Evolutionary conservation across 1,140 invertebrate species (phyloP).

Genomic region (Zeugodacus cucurbitae): DNA sequence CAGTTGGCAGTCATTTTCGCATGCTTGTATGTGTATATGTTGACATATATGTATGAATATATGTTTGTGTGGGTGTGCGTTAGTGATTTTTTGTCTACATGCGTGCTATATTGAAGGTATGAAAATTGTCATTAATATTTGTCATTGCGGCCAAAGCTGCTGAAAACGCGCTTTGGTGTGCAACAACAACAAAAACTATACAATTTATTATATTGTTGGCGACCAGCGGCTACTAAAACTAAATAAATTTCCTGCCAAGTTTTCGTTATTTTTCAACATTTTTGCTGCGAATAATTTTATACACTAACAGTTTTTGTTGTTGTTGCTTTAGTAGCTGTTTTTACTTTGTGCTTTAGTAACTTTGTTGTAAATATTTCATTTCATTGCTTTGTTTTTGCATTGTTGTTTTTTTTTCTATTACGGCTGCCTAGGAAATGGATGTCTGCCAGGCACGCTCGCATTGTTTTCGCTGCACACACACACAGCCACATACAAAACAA

Average conservation of each 20-base stretch:
- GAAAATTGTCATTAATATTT: slow-evolving; percentile 48
- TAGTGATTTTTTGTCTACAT: background rate
- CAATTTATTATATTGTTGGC: background rate
- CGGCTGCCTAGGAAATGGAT: slow-evolving; percentile 23
- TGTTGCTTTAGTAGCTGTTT: background rate
- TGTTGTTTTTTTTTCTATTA: background rate
- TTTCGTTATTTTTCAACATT: background rate
- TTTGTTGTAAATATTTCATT: background rate
- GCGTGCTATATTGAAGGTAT: slow-evolving; percentile 20
- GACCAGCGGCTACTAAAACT: background rate
- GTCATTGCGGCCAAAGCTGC: slow-evolving; percentile 35
- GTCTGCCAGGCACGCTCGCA: slow-evolving; percentile 30
- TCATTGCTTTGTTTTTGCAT: background rate
- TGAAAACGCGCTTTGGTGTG: background rate
- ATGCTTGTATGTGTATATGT: too few species aligned
- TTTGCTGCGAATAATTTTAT: background rate
- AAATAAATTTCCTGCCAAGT: slow-evolving; percentile 14
- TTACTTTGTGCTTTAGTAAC: background rate
- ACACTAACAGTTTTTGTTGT: background rate
- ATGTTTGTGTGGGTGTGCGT: background rate
- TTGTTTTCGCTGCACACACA: background rate
- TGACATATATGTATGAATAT: background rate
- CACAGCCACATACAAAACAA: background rate
- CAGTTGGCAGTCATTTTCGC: background rate
- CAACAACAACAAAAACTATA: background rate